Evolutionary conservation across 2,888 invertebrate genomes (phyloP), one percentile per base, ranked within the genome.

Genomic region (Spialia ferax): DNA sequence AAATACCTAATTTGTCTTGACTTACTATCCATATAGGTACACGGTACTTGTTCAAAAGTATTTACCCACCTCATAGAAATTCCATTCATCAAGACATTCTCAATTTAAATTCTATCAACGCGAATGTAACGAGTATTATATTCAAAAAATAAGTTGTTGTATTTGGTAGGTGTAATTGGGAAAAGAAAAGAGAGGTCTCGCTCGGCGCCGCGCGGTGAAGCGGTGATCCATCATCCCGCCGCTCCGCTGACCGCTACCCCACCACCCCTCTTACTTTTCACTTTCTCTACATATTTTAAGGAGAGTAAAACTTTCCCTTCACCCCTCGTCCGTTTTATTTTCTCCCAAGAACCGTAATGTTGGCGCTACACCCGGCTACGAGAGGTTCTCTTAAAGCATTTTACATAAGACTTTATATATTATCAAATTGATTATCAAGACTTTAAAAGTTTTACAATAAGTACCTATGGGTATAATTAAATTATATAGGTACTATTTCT

Each of bases 251-350:
- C 89, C 91, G 88, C 87, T 85, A 83, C 85, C 85, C 86, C 85
- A 78, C 79, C 74, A 84, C 83, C 83, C 83, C 87, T 86, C 88
- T 89, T 91, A 91, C 91, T 94, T 91, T 93, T 91, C 94, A 91
- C 93, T 93, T 91, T 89, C 93, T 92, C 93, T 93, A 93, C 94
- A 94, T 94, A 94, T 93, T 94, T 94, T 91, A 93, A 93, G 89
- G 87, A 91, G 91, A 93, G 90, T 90, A 89, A 92, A 93, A 92
- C 87, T 92, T 93, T 91, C 87, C 82, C 86, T 86, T 87, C 81
- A 82, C 86, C 86, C 84, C 71, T n/a, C 71, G 67, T 48, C 78
- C 84, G 81, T 83, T 87, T 86, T 88, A 89, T 89, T 88, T 87
- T 87, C 85, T 82, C 82, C 77, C 74, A 74, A 77, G 82, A 84